These are phyloP conservation scores for Magallana gigas DNA, from an alignment of 1,140 invertebrate genomes.

Conservation along the genomic window DNA sequence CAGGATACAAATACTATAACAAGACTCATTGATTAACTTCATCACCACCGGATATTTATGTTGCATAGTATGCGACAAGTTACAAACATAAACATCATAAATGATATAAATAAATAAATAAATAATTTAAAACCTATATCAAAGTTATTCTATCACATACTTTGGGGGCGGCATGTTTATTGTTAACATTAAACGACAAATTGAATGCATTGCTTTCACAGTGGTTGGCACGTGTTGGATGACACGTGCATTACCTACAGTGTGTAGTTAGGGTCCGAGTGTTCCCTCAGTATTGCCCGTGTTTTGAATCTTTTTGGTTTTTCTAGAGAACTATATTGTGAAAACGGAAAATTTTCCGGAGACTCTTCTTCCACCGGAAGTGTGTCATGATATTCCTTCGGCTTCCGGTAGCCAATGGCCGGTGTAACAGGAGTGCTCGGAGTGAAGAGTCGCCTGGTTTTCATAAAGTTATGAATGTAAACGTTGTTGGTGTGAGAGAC, in stretches of 20 bases:
- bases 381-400: not conserved
- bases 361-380: slow-evolving; percentile 9
- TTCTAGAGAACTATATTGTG: not conserved
- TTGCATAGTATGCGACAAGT: no score
- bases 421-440: not conserved
- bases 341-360: not conserved
- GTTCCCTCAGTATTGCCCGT: not conserved
- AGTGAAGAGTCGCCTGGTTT: slow-evolving; percentile 5
- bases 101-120: no score
- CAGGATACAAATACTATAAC: no score
- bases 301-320: slow-evolving; percentile 7
- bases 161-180: no score
- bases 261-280: not conserved
- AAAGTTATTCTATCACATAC: no score
- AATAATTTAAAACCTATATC: no score
- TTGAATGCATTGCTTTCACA: no score
- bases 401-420: not conserved
- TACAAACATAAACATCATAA: no score
- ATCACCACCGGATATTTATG: no score
- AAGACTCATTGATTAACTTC: no score
- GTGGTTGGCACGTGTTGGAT: no score
- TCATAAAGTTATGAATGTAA: slow-evolving; percentile 34
- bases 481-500: slow-evolving; percentile 15
- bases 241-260: not conserved
- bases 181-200: no score